Evolutionary conservation across 2,888 invertebrate genomes (phyloP).

Genomic region (Drosophila austrosaltans): DNA sequence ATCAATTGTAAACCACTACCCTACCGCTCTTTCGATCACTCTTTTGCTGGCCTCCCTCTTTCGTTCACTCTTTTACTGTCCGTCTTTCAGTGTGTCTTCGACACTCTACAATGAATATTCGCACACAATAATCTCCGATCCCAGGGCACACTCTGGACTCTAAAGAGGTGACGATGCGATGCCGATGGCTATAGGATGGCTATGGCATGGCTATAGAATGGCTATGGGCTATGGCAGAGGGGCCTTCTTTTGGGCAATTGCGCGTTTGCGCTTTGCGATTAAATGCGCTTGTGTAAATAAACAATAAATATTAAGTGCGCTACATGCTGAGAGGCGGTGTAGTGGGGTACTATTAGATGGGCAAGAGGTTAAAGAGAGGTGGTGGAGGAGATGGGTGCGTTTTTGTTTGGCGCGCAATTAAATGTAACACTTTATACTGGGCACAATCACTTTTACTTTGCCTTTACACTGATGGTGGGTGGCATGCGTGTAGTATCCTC

Average conservation of each 20-base stretch:
- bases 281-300: conserved; percentile 77
- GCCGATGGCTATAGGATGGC: conserved; percentile 26
- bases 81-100: conserved; percentile 12
- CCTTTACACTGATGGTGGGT: conserved; percentile 31
- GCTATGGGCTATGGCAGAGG: conserved; percentile 10
- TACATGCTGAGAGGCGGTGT: conserved; percentile 51
- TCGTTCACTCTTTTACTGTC: conserved; percentile 18
- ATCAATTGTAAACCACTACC: neutral
- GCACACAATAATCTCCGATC: conserved; percentile 9
- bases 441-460: conserved; percentile 29
- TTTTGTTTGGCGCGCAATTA: conserved; percentile 54
- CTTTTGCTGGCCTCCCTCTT: neutral
- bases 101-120: conserved; percentile 19
- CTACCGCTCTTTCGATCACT: neutral
- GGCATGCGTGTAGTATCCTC: conserved; percentile 49
- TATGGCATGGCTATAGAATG: neutral
- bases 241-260: conserved; percentile 59
- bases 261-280: conserved; percentile 77
- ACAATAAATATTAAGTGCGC: conserved; percentile 77
- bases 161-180: conserved; percentile 22
- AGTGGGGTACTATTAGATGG: neutral
- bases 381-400: neutral
- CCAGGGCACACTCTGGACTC: conserved; percentile 12
- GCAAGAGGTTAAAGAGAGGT: neutral
- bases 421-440: conserved; percentile 61